These are phyloP conservation scores for Tenrec ecaudatus DNA, from an alignment of 2,113 vertebrate genomes.

Conservation along the genomic window DNA sequence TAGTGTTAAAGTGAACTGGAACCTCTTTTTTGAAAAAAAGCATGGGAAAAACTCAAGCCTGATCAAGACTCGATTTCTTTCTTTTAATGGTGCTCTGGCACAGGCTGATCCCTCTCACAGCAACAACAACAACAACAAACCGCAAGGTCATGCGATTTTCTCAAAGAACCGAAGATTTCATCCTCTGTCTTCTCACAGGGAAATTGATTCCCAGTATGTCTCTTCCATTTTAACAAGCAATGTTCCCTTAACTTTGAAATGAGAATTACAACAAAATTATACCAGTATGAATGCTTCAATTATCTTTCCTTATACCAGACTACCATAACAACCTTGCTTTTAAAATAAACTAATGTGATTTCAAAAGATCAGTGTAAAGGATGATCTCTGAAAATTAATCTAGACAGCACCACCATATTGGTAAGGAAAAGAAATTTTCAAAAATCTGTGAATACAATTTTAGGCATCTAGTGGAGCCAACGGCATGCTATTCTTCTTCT, in stretches of 20 bases:
- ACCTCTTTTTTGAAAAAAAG: constrained; percentile 52
- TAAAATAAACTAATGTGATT: constrained; percentile 26
- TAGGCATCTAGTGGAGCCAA: not conserved
- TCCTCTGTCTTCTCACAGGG: not conserved
- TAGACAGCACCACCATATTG: not conserved
- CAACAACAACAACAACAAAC: not conserved
- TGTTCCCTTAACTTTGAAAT: constrained; percentile 43
- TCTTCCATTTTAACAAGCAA: not conserved
- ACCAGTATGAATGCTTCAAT: constrained; percentile 37
- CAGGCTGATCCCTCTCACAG: not conserved
- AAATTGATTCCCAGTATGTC: not conserved
- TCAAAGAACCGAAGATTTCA: not conserved
- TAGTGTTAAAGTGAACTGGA: constrained; percentile 71
- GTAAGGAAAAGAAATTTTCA: not conserved
- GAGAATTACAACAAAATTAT: constrained; percentile 61
- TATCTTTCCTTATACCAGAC: constrained; percentile 15
- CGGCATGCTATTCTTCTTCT: constrained; percentile 6
- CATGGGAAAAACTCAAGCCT: not conserved
- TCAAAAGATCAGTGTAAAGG: not conserved
- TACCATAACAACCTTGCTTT: not conserved
- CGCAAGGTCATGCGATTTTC: not conserved
- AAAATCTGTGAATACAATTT: not conserved
- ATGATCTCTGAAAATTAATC: not conserved
- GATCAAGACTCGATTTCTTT: constrained; percentile 63
- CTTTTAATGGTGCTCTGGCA: constrained; percentile 69